These are phyloP conservation scores for Pseudococcus longispinus DNA, from an alignment of 2,888 invertebrate genomes.

Conservation along the genomic window DNA sequence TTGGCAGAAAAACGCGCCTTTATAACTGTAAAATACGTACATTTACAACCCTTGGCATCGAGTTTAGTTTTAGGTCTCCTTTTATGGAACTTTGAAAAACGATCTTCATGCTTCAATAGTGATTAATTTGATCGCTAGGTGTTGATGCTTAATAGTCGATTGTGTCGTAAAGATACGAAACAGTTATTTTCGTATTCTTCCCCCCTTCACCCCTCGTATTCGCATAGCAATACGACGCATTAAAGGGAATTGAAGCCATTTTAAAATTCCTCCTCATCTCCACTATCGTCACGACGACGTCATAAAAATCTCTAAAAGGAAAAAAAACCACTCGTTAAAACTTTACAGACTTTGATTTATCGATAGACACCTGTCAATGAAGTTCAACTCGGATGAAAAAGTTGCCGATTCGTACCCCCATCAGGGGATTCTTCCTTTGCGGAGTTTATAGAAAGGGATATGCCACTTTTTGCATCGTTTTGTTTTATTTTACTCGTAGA, in stretches of 20 bases:
- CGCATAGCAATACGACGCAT: not conserved
- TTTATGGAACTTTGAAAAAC: conserved; percentile 32
- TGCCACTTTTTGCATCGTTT: conserved; percentile 10
- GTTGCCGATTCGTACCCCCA: not conserved
- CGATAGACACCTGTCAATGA: conserved; percentile 41
- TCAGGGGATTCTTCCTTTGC: not conserved
- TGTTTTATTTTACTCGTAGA: not conserved
- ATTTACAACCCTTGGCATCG: conserved; percentile 20
- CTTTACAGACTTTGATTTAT: conserved; percentile 39
- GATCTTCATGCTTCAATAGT: conserved; percentile 7
- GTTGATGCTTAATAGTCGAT: not conserved
- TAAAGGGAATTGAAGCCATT: not conserved
- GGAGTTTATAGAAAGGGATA: not conserved
- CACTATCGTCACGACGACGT: not conserved
- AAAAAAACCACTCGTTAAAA: not conserved
- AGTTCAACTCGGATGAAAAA: not conserved
- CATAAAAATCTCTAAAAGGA: not conserved
- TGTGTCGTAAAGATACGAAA: not conserved
- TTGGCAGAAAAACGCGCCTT: conserved; percentile 24
- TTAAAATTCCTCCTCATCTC: not conserved
- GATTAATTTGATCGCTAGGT: conserved; percentile 34
- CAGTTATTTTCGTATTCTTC: not conserved
- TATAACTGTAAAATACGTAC: not conserved
- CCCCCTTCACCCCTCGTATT: not conserved
- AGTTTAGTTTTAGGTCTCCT: not conserved